These are phyloP conservation scores for Eurosta solidaginis DNA, from an alignment of 1,140 invertebrate genomes.

Conservation along the genomic window DNA sequence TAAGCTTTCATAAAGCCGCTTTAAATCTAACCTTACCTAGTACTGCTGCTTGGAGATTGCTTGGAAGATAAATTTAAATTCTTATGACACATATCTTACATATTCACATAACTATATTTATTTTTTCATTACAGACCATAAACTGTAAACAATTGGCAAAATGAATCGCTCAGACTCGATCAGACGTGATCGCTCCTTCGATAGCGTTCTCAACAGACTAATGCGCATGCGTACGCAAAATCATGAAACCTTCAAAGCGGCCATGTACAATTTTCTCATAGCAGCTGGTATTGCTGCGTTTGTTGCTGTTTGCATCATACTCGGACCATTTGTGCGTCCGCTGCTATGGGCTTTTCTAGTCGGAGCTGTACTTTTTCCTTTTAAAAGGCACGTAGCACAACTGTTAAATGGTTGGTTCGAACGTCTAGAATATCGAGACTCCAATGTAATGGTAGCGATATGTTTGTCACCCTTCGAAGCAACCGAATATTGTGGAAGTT, in stretches of 20 bases:
- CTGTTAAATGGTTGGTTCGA: slow-evolving; percentile 72
- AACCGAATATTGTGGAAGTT: slow-evolving; percentile 70
- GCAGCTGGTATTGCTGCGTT: slow-evolving; percentile 76
- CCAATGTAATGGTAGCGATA: slow-evolving; percentile 69
- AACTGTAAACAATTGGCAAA: not conserved
- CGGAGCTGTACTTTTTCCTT: slow-evolving; percentile 84
- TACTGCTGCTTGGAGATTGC: too few relatives aligned
- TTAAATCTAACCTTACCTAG: too few relatives aligned
- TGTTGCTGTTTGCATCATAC: slow-evolving; percentile 72
- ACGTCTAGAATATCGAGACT: slow-evolving; percentile 63
- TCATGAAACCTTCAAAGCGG: slow-evolving; percentile 72
- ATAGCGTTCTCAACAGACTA: slow-evolving; percentile 53
- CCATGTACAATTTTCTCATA: slow-evolving; percentile 84
- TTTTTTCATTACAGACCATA: not conserved
- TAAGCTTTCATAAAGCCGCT: too few relatives aligned
- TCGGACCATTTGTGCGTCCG: slow-evolving; percentile 90
- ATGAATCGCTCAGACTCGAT: slow-evolving; percentile 57
- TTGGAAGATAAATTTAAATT: too few relatives aligned
- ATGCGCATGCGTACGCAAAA: slow-evolving; percentile 53
- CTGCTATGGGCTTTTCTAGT: slow-evolving; percentile 92
- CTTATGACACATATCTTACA: too few relatives aligned
- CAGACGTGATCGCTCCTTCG: slow-evolving; percentile 55
- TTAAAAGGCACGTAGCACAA: slow-evolving; percentile 74
- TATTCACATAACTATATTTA: too few relatives aligned
- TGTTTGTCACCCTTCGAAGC: slow-evolving; percentile 72